Evolutionary conservation across 2,797 vertebrate genomes (phyloP), one percentile per base, ranked within the genome.

Genomic region (Chiroxiphia lanceolata): DNA sequence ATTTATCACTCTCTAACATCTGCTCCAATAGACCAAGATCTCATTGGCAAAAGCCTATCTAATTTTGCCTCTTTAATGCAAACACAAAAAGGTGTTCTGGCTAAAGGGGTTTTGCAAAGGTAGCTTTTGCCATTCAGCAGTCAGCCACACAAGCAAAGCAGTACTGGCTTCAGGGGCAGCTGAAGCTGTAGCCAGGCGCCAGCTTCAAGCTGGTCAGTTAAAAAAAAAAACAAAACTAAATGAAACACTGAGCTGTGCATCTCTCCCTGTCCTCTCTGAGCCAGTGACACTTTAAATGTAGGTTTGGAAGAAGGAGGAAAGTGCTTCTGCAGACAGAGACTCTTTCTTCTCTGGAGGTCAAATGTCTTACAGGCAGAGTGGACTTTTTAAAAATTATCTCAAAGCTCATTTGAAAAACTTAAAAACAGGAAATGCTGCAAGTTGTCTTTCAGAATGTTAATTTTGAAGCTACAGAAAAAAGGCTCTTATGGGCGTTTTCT

Each of bases 341-440:
- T 16, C 13, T 90, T 51, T 81, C 15, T 45, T 68, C 74, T 83
- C 53, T 26, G 20, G 45, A 68, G 48, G 57, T 75, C 77, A 75
- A 44, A 77, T 71, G 36, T 69, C 71, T 89, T 63, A 42, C 33
- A 79, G 64, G 65, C 83, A 82, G 19, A 82, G 19, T 40, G 63
- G 42, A 20, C 63, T 72, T 65, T 65, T 67, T 76, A 56, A 64
- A 87, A 90, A 82, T 63, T 9, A 42, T 65, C 71, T 87, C 60
- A 89, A 78, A 76, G 71, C 53, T 93, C 57, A 45, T 94, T 75
- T 90, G 81, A 90, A 64, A 77, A 96, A 78, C 81, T 83, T 92
- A 79, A 90, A 92, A 94, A 74, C 64, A 84, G 68, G 60, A 83
- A 38, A 74, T 86, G 38, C 70, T 89, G 27, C 51, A 76, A 74